Evolutionary conservation across 1,140 invertebrate species (phyloP).

Genomic region (Planococcus citri): DNA sequence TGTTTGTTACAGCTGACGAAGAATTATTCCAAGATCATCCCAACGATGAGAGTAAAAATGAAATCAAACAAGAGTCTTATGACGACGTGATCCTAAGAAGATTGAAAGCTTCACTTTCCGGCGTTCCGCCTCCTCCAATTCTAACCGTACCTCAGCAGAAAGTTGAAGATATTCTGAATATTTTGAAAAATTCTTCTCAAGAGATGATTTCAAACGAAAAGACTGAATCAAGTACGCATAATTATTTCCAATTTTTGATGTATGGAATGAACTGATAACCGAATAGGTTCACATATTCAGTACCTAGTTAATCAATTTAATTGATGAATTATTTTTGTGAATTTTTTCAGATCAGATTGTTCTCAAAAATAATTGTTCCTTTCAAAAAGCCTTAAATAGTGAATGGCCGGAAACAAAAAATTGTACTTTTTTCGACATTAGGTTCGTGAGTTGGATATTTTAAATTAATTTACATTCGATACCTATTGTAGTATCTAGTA

Average conservation of each 20-base stretch:
- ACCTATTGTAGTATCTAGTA: too few relatives aligned
- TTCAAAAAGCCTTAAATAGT: background rate
- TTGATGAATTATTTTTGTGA: too few relatives aligned
- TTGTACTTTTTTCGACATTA: background rate
- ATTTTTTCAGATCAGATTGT: background rate
- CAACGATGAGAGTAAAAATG: background rate
- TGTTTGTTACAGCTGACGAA: background rate
- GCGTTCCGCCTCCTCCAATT: background rate
- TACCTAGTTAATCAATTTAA: too few relatives aligned
- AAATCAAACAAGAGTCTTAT: background rate
- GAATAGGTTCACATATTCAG: too few relatives aligned
- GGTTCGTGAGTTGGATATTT: background rate
- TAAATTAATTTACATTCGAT: too few relatives aligned
- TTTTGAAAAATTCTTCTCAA: background rate
- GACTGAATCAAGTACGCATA: background rate
- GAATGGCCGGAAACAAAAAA: background rate
- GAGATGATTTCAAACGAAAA: background rate
- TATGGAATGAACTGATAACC: too few relatives aligned
- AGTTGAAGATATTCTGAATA: slow-evolving; percentile 3
- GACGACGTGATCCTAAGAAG: background rate
- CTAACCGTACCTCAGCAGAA: background rate
- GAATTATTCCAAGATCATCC: background rate
- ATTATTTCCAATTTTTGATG: too few relatives aligned
- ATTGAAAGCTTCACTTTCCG: background rate
- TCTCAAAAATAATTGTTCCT: background rate